Evolutionary conservation across 1,140 invertebrate genomes (phyloP), one percentile per base, ranked within the genome.

Genomic region (Lethocerus indicus): DNA sequence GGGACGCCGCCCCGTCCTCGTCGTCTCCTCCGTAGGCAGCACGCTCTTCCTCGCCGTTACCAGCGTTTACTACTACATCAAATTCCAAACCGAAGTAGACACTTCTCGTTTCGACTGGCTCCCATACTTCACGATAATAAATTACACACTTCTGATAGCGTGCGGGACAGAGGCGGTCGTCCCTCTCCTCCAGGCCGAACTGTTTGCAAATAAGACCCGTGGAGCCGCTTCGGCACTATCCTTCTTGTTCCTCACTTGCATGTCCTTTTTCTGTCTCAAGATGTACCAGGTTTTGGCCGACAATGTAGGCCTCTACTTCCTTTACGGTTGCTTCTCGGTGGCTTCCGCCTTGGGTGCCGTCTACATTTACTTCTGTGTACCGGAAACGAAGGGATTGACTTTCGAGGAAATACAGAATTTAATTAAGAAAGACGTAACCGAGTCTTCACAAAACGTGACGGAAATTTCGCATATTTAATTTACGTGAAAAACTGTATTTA

Each of bases 381-480:
- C 85, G 0, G 86, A 90, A 65, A 90, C 86, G 0, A 88, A 87
- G 66, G 81, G 81, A 6, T 79, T 83, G 64, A 76, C 73, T 39
- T 70, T 87, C 25, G 71, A 78, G 50, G 71, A 89, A 65, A 87
- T 89, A 24, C 79, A 82, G 58, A 67, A 73, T 47, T 24, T 50
- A 13, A 9, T 50, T 5, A 16, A 39, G 23, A 4, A 1, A 9
- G 7, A 36, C 35, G n/a, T n/a, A n/a, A n/a, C n/a, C n/a, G n/a
- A n/a, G n/a, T n/a, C n/a, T n/a, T n/a, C n/a, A n/a, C n/a, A n/a
- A n/a, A n/a, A n/a, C n/a, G n/a, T n/a, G n/a, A n/a, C n/a, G n/a
- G n/a, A n/a, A n/a, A n/a, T n/a, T n/a, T n/a, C n/a, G n/a, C n/a
- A n/a, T n/a, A n/a, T n/a, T n/a, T n/a, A n/a, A n/a, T n/a, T n/a